A percentile compares a stretch with the other conserved stretches of the same genome.
These are phyloP conservation scores for Fulmarus glacialis DNA, from an alignment of 2,113 vertebrate species.

Conservation along the genomic window DNA sequence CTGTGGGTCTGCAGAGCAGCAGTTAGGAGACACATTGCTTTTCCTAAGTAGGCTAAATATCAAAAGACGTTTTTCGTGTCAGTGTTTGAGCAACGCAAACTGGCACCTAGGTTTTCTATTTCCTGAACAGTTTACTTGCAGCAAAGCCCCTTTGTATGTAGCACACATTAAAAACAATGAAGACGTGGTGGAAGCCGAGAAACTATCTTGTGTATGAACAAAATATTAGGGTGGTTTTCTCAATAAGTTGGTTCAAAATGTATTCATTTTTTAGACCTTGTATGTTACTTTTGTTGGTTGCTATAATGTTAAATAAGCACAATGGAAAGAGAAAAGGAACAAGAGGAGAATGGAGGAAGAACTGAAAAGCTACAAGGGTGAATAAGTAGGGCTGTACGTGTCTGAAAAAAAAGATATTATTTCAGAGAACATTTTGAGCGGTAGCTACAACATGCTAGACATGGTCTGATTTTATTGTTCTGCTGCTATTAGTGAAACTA, in stretches of 20 bases:
- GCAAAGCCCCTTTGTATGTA: not conserved
- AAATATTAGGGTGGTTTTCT: fast-evolving
- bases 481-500: not conserved
- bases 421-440: not conserved
- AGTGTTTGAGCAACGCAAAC: not conserved
- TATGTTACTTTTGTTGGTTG: not conserved
- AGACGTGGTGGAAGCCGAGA: fast-evolving
- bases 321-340: not conserved
- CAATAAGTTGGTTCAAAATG: not conserved
- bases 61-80: not conserved
- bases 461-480: not conserved
- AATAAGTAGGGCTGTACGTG: not conserved
- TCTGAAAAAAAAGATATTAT: not conserved
- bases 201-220: not conserved
- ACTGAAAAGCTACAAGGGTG: not conserved
- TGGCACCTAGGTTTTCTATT: not conserved
- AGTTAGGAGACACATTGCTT: not conserved
- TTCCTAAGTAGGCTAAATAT: not conserved
- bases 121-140: not conserved
- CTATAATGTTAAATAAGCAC: not conserved
- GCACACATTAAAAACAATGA: not conserved
- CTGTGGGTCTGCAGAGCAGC: not conserved
- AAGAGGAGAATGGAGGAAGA: not conserved
- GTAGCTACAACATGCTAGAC: not conserved
- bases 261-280: not conserved